Conservation (phyloP, 1,140 invertebrate species). For the Phymorhynchus buccinoides region DNA sequence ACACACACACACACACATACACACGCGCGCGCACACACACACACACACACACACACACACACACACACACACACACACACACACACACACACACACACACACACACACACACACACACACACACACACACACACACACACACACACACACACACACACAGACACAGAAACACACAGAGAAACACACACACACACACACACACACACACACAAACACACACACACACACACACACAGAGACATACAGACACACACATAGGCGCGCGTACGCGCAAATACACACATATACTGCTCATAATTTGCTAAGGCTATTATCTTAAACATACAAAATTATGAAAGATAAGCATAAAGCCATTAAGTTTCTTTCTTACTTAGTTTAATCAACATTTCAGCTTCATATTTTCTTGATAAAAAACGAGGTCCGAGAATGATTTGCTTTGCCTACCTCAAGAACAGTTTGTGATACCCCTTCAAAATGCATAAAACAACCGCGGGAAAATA, state of each 20-base stretch:
- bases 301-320: too few species aligned
- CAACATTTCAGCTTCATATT: too few species aligned
- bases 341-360: too few species aligned
- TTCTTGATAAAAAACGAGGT: too few species aligned
- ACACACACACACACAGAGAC: slow-evolving; percentile 8
- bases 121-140: not conserved
- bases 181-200: not conserved
- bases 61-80: not conserved
- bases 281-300: too few species aligned
- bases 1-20: slow-evolving; percentile 17
- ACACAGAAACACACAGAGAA: not conserved
- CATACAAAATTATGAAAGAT: too few species aligned
- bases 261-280: not conserved
- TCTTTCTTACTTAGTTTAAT: too few species aligned
- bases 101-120: not conserved
- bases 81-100: not conserved
- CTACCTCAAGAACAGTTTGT: too few species aligned
- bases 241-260: not conserved
- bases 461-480: too few species aligned
- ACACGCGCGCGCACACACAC: slow-evolving; percentile 9
- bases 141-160: not conserved
- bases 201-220: not conserved
- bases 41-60: slow-evolving; percentile 22
- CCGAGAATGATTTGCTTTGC: too few species aligned
- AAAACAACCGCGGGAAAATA: too few species aligned